Evolutionary conservation across 2,888 invertebrate species (phyloP).

Genomic region (Melanostoma scalare): DNA sequence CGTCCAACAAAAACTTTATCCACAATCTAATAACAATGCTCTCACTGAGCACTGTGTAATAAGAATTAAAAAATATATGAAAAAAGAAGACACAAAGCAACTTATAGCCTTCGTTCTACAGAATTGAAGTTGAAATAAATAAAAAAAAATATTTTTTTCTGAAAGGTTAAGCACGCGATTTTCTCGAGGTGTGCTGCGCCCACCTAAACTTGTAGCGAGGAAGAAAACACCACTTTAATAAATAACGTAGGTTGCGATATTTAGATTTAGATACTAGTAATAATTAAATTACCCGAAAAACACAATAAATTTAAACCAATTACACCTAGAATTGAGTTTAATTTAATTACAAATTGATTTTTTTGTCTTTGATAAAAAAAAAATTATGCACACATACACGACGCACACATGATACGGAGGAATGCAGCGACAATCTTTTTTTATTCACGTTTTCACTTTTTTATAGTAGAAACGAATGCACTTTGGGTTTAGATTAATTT

Average conservation of each 20-base stretch:
- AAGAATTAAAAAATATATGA: not conserved
- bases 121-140: not conserved
- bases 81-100: conserved; percentile 1
- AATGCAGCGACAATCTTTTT: conserved; percentile 47
- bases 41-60: not conserved
- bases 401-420: conserved; percentile 56
- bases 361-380: conserved; percentile 39
- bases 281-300: conserved; percentile 59
- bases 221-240: conserved; percentile 14
- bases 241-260: conserved; percentile 32
- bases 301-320: conserved; percentile 57
- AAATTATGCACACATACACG: conserved; percentile 62
- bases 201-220: conserved; percentile 16
- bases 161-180: conserved; percentile 70
- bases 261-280: conserved; percentile 24
- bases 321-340: conserved; percentile 41
- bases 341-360: conserved; percentile 64
- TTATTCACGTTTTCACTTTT: conserved; percentile 17
- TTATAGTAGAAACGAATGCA: conserved; percentile 21
- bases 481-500: conserved; percentile 11
- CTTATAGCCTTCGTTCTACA: conserved; percentile 14
- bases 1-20: not conserved
- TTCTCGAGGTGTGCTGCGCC: conserved; percentile 51
- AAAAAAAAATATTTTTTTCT: conserved; percentile 39
- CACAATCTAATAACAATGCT: conserved; percentile 19